phyloP scores from a whole-genome alignment of 1,140 invertebrate species.

The Sarcophaga bullata region DNA sequence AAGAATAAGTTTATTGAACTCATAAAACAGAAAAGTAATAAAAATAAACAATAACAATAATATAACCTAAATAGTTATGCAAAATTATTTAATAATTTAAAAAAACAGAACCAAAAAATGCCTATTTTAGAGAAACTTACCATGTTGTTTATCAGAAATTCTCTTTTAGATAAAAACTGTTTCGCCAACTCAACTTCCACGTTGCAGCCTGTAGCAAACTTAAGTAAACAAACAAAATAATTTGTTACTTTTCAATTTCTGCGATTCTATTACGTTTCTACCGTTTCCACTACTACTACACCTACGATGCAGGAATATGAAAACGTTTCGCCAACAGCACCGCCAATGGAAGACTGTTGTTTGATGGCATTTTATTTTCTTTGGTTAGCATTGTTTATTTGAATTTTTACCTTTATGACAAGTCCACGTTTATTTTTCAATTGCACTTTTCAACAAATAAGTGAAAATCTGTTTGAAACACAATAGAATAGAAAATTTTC shows the following conservation, averaged over 20 bases:
- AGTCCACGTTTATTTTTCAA: background rate
- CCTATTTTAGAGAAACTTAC: background rate
- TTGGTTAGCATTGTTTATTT: background rate
- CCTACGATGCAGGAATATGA: background rate
- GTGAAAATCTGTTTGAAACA: too few relatives aligned
- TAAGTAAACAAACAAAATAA: background rate
- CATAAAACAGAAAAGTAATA: background rate
- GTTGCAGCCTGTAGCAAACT: conserved; percentile 11
- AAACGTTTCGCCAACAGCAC: conserved; percentile 1
- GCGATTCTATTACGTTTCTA: background rate
- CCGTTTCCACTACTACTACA: too few relatives aligned
- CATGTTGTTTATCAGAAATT: background rate
- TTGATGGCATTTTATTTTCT: background rate
- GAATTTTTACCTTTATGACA: background rate
- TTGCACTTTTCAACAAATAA: background rate
- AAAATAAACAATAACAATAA: background rate
- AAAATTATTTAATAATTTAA: background rate
- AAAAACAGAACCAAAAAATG: background rate
- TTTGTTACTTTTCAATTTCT: background rate
- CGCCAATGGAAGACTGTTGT: conserved; percentile 1
- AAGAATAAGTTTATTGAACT: conserved; percentile 6
- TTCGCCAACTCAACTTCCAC: conserved; percentile 2
- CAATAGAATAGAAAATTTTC: too few relatives aligned
- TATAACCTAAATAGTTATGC: background rate
- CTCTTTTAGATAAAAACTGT: background rate